phyloP scores from a whole-genome alignment of 2,797 vertebrate species.

The Dendrocincla tyrannina region DNA sequence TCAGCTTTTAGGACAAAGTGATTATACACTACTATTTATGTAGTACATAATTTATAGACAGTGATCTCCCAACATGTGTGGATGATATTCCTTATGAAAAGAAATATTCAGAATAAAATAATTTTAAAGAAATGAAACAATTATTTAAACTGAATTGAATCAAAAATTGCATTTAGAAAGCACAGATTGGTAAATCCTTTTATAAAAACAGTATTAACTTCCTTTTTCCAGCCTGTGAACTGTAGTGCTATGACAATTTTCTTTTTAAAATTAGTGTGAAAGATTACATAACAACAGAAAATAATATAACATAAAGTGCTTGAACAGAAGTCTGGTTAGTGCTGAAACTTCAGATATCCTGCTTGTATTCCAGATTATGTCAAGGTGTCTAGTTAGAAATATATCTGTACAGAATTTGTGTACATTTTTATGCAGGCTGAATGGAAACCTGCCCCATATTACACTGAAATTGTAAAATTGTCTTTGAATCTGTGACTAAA shows the following conservation, averaged over 20 bases:
- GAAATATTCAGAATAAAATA: constrained; percentile 23
- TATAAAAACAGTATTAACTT: not conserved
- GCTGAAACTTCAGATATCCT: not conserved
- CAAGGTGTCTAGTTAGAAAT: not conserved
- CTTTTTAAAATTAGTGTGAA: not conserved
- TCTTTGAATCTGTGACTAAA: not conserved
- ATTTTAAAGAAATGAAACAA: not conserved
- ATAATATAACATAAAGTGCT: not conserved
- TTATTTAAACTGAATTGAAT: not conserved
- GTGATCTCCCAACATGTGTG: constrained; percentile 53
- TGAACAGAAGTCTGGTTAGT: not conserved
- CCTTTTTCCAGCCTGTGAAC: not conserved
- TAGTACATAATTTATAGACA: constrained; percentile 76
- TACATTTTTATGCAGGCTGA: not conserved
- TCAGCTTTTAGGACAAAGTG: constrained; percentile 61
- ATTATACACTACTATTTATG: constrained; percentile 56
- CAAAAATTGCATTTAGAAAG: not conserved
- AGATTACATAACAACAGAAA: not conserved
- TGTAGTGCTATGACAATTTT: not conserved
- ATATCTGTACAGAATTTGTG: not conserved
- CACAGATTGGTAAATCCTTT: not conserved
- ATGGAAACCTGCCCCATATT: not conserved
- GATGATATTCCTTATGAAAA: constrained; percentile 56
- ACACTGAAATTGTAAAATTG: not conserved
- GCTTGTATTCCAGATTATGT: not conserved